Conservation (phyloP, 2,113 vertebrate genomes). For the Mobula birostris region DNA sequence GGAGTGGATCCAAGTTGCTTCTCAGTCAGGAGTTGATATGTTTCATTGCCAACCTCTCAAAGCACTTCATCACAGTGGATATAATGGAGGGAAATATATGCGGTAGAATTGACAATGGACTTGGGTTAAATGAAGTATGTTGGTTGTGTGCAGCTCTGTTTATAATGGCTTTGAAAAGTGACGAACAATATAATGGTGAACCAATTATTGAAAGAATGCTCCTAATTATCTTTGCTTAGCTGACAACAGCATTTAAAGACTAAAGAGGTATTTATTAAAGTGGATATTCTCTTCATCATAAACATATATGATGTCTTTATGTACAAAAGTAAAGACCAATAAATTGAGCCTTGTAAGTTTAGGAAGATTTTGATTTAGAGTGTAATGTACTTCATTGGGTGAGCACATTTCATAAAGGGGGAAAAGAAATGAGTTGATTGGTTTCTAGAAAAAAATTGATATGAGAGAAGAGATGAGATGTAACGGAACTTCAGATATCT, state of each 20-base stretch:
- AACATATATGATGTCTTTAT: background rate
- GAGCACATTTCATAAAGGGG: background rate
- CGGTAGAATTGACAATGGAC: background rate
- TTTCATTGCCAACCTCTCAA: too few relatives aligned
- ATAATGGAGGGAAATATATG: background rate
- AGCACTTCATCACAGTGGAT: too few relatives aligned
- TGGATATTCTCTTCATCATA: background rate
- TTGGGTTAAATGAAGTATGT: background rate
- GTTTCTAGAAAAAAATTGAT: conserved; percentile 38
- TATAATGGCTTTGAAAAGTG: background rate
- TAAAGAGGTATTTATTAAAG: background rate
- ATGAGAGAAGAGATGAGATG: conserved; percentile 44
- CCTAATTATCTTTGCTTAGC: background rate
- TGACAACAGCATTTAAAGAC: background rate
- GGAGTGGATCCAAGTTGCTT: too few relatives aligned
- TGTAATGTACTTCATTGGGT: background rate
- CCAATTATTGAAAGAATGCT: background rate
- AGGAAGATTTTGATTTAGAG: background rate
- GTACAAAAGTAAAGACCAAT: background rate
- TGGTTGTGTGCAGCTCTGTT: background rate
- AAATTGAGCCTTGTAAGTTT: too few relatives aligned
- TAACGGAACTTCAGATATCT: conserved; percentile 46
- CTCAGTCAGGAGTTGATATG: too few relatives aligned
- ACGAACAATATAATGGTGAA: background rate
- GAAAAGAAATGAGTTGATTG: background rate